Base-by-base conservation (phyloP, 2,888 invertebrate species). In the Octonoba sinensis region DNA sequence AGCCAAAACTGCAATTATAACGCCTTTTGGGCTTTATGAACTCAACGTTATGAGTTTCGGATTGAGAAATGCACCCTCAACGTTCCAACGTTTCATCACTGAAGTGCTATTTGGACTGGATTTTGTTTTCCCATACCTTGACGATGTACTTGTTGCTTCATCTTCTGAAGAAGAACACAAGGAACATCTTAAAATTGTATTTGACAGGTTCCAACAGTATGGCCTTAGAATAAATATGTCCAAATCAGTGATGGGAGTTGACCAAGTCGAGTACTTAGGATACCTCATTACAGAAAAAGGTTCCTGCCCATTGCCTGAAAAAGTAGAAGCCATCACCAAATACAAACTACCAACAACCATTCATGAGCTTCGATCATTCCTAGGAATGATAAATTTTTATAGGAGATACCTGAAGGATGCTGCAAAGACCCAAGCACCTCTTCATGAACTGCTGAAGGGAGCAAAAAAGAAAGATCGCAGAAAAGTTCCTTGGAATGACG, bases 311-410 rank as follows among this genome's bases (percentile, higher is more conserved):
- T 44, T 64, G 8, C 44, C 49, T 47, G 72, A 74, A n/a, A 71
- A 74, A 64, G 46, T 83, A 20, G 24, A 70, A 57, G 70, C 59
- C 6, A 24, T 67, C 13, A 22, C n/a, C 18, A 62, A 83, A 67
- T 54, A 51, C 20, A 18, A 66, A 44, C 15, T 83, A 27, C 74
- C 75, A 20, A 2, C 16, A 27, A 62, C 67, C 3, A 67, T 66
- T 1, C 60, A 56, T n/a, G 59, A 84, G 1, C 70, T 84, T 16
- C 71, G 71, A 1, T 46, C 79, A 18, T 84, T 79, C 24, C 64
- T 84, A 11, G 79, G 75, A 1, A 71, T 84, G 64, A 47, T 84
- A 15, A 84, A 84, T 59, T 82, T 82, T 20, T 84, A 84, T 66
- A 18, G 81, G 4, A 20, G 74, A 22, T 84, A 82, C 22, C 15